These are phyloP conservation scores for Heliconius congener DNA, from an alignment of 1,140 invertebrate species.

Conservation along the genomic window DNA sequence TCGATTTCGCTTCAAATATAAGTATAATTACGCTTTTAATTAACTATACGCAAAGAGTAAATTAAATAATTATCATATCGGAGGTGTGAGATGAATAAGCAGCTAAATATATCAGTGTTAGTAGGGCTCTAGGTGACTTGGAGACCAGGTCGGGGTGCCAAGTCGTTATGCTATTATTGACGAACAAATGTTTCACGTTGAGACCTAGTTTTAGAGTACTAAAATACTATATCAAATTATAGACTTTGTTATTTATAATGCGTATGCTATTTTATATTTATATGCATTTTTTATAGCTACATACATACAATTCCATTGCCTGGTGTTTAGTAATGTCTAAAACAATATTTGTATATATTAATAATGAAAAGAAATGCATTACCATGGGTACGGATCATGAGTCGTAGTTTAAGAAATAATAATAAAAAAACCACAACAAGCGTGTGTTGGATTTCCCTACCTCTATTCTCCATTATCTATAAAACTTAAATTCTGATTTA, in stretches of 20 bases:
- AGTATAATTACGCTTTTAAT: background rate
- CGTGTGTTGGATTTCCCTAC: too few species aligned
- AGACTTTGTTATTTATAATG: background rate
- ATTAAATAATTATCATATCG: background rate
- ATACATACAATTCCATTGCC: too few species aligned
- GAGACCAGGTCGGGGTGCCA: conserved; percentile 38
- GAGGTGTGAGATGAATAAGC: conserved; percentile 33
- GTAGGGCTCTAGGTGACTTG: conserved; percentile 32
- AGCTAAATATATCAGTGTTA: conserved; percentile 33
- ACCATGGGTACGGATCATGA: too few species aligned
- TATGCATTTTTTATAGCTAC: background rate
- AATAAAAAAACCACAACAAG: too few species aligned
- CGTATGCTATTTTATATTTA: background rate
- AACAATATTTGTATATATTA: too few species aligned
- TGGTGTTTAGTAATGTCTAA: too few species aligned
- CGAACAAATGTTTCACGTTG: conserved; percentile 26
- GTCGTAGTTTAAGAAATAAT: too few species aligned
- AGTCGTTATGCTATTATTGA: conserved; percentile 44
- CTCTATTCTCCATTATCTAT: too few species aligned
- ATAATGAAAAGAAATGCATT: too few species aligned
- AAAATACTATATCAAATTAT: conserved; percentile 1
- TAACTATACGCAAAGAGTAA: background rate
- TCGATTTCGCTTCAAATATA: too few species aligned
- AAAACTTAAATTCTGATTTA: too few species aligned
- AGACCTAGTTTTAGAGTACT: conserved; percentile 35